Percentiles rank a stretch among this genome's conserved stretches.
Conservation (phyloP, 2,888 invertebrate genomes). For the Hyles lineata region DNA sequence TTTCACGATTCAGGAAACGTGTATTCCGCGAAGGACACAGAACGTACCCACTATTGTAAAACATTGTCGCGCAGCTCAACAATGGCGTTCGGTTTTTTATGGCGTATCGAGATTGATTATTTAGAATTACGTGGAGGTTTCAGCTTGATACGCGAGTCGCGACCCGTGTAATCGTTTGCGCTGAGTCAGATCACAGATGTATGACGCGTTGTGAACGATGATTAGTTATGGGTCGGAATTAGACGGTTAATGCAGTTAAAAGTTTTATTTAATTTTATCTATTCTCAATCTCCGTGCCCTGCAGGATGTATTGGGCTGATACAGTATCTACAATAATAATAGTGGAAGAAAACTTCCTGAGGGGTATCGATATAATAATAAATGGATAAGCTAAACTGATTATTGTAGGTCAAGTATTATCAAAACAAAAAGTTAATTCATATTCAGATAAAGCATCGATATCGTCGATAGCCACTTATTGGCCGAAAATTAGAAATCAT, state of each 20-base stretch:
- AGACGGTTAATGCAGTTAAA: no score
- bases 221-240: not conserved
- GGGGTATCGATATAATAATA: not conserved
- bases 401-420: conserved; percentile 11
- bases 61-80: not conserved
- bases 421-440: not conserved
- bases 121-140: conserved; percentile 29
- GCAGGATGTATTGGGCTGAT: no score
- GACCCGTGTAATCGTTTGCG: not conserved
- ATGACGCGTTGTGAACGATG: not conserved
- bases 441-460: not conserved
- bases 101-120: conserved; percentile 18
- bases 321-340: no score
- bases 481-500: not conserved
- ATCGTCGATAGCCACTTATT: not conserved
- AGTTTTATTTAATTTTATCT: no score
- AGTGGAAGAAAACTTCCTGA: not conserved
- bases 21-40: conserved; percentile 17
- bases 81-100: conserved; percentile 23
- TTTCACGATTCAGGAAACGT: conserved; percentile 8
- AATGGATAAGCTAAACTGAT: not conserved
- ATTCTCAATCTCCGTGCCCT: no score
- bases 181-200: not conserved
- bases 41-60: conserved; percentile 22
- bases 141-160: conserved; percentile 27